Base-by-base conservation (phyloP, 2,113 vertebrate species). In the Syngnathus scovelli region DNA sequence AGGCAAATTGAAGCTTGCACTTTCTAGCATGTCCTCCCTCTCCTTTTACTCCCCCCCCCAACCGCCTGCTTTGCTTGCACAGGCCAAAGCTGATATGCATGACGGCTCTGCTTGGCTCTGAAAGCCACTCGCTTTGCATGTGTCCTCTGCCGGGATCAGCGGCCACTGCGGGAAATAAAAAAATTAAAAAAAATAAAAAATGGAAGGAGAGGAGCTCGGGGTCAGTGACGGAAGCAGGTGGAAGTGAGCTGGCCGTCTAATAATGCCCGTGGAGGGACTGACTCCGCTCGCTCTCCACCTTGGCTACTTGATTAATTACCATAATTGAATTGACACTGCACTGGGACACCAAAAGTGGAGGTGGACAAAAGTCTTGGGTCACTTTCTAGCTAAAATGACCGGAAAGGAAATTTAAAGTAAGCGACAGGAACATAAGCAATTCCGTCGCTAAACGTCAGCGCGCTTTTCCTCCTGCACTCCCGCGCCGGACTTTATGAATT, bases 91-190 rank as follows among this genome's bases (percentile, higher is more conserved):
- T 81, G 83, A 85, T 84, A 78, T 85, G 81, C 86, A 79, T 84
- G 84, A 84, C 77, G 46, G 74, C 77, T 21, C 46, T 68, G 66
- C 70, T 82, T 78, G 80, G 76, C 7, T 69, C 82, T 76, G 81
- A 78, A 83, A 83, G 81, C 79, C 69, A 75, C 78, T 85, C 86
- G 84, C 87, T 88, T 86, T 89, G 86, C 82, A 86, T 84, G 76
- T 87, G 84, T 85, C 86, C 84, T 88, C 76, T 86, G 84, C 77
- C 76, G 74, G 79, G 77, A 80, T 87, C 87, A 84, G 82, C 83
- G 78, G 6, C 11, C 60, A 15, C 38, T 62, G 60, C 39, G n/a
- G 19, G 58, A 61, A 19, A 41, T 11, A 7, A 18, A 23, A 44
- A 62, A n/a, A 61, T 11, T n/a, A 9, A 19, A 19, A 44, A 62